Percentiles rank a stretch among this genome's conserved stretches.
Evolutionary conservation across 2,888 invertebrate genomes (phyloP).

Genomic region (Thereva nobilitata): DNA sequence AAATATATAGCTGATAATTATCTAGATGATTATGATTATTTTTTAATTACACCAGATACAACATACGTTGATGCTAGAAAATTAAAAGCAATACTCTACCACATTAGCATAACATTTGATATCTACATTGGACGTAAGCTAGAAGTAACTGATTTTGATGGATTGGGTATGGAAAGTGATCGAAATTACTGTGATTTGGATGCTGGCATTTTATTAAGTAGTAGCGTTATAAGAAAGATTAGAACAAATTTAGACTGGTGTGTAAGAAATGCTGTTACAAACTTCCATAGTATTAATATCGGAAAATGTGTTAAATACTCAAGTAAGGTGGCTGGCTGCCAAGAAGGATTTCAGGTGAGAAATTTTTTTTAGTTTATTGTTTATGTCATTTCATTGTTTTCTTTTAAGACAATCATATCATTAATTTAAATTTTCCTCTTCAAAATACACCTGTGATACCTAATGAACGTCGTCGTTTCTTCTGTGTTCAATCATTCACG

Average conservation of each 20-base stretch:
- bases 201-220: constrained; percentile 85
- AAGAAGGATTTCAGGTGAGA: constrained; percentile 57
- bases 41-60: constrained; percentile 83
- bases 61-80: constrained; percentile 82
- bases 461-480: too few relatives aligned
- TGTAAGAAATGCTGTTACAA: constrained; percentile 81
- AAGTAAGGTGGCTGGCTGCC: constrained; percentile 56
- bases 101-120: constrained; percentile 82
- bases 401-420: constrained; percentile 1
- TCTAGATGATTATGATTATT: constrained; percentile 89
- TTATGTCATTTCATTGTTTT: background rate
- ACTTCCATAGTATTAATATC: constrained; percentile 82
- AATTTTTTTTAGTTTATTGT: background rate
- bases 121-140: constrained; percentile 76
- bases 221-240: constrained; percentile 79
- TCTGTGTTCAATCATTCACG: too few relatives aligned
- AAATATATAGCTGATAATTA: constrained; percentile 90
- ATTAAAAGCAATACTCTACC: constrained; percentile 71
- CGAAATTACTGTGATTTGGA: constrained; percentile 63
- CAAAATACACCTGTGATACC: too few relatives aligned
- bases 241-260: constrained; percentile 85
- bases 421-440: too few relatives aligned
- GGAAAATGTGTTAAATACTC: constrained; percentile 73
- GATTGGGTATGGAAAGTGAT: constrained; percentile 59
- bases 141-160: constrained; percentile 61